Evolutionary conservation across 2,797 vertebrate genomes (phyloP).

Genomic region (Pampus argenteus): DNA sequence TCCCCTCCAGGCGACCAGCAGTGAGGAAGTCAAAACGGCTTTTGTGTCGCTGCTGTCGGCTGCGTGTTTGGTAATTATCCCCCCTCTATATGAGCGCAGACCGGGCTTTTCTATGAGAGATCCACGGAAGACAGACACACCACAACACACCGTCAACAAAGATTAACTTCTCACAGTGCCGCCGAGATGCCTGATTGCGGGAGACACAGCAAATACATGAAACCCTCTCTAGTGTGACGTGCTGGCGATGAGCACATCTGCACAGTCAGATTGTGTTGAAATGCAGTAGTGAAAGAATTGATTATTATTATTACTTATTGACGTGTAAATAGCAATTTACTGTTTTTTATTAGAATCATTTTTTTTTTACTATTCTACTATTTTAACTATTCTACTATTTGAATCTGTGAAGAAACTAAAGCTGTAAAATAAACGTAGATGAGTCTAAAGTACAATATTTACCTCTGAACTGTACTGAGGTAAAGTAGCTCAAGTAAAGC

Average conservation of each 20-base stretch:
- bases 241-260: constrained; percentile 39
- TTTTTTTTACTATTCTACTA: no score
- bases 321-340: no score
- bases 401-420: no score
- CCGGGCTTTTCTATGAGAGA: constrained; percentile 75
- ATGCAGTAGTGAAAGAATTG: background rate
- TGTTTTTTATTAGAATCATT: no score
- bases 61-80: constrained; percentile 88
- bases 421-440: no score
- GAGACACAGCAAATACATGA: constrained; percentile 57
- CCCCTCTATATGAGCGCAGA: constrained; percentile 74
- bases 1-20: constrained; percentile 83
- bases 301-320: background rate
- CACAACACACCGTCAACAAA: constrained; percentile 79
- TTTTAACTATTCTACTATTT: no score
- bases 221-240: constrained; percentile 45
- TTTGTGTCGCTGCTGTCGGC: constrained; percentile 84
- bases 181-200: constrained; percentile 66
- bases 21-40: constrained; percentile 89
- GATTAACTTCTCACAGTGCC: constrained; percentile 77
- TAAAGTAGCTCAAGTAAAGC: no score
- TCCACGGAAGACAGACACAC: constrained; percentile 73
- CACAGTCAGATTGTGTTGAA: constrained; percentile 17
- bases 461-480: no score
- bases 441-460: no score